These are phyloP conservation scores for Notodromas monacha DNA, from an alignment of 2,888 invertebrate genomes.

Conservation along the genomic window DNA sequence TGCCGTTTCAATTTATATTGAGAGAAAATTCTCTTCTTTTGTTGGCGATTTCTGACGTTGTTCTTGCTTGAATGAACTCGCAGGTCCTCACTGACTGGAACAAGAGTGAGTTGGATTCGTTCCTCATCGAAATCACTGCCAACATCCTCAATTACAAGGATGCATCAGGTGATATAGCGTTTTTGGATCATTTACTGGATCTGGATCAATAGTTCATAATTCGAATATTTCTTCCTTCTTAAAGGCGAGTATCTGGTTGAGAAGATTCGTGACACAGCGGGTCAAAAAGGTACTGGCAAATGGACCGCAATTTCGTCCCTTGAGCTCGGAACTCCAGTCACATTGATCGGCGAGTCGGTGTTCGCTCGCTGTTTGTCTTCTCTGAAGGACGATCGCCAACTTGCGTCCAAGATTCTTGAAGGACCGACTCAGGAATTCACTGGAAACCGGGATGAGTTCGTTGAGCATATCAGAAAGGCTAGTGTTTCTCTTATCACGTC, in stretches of 20 bases:
- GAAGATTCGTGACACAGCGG: slow-evolving; percentile 78
- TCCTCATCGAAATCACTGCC: slow-evolving; percentile 82
- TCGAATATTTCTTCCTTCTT: too few species aligned
- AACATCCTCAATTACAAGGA: slow-evolving; percentile 76
- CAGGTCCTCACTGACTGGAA: slow-evolving; percentile 81
- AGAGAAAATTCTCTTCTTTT: background rate
- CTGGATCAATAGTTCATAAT: background rate
- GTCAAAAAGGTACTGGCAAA: slow-evolving; percentile 95
- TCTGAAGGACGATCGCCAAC: slow-evolving; percentile 48
- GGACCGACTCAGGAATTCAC: slow-evolving; percentile 25
- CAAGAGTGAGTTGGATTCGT: slow-evolving; percentile 70
- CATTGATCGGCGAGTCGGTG: slow-evolving; percentile 90
- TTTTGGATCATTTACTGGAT: background rate
- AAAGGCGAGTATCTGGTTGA: slow-evolving; percentile 39
- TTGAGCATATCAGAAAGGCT: slow-evolving; percentile 43
- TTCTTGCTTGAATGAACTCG: too few species aligned
- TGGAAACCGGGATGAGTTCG: slow-evolving; percentile 40
- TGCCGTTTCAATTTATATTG: too few species aligned
- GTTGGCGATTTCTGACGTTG: background rate
- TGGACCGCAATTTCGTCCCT: slow-evolving; percentile 93
- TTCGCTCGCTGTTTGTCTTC: slow-evolving; percentile 84
- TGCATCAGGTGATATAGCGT: slow-evolving; percentile 12
- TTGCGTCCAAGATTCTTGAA: slow-evolving; percentile 38
- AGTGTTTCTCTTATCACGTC: too few species aligned
- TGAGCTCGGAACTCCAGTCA: slow-evolving; percentile 85